phyloP scores from a whole-genome alignment of 2,888 invertebrate species.

The Metopia argyrocephala region DNA sequence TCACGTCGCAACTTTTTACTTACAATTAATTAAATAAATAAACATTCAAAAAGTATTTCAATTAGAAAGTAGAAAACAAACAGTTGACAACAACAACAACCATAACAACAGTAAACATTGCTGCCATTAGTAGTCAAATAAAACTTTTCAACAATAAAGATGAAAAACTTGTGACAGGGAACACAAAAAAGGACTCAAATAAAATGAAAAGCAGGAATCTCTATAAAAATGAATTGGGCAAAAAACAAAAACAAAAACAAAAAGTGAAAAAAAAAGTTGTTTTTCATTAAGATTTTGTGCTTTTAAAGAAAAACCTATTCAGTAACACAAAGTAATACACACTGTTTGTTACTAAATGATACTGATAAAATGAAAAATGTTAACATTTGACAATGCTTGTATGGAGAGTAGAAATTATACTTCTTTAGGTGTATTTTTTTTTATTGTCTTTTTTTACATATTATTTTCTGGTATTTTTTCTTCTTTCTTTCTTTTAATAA shows the following conservation, averaged over 20 bases:
- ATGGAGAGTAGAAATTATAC: slow-evolving; percentile 35
- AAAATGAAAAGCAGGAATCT: slow-evolving; percentile 1
- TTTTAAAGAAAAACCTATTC: not conserved
- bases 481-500: not conserved
- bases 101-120: not conserved
- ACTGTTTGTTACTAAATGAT: not conserved
- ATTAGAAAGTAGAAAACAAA: slow-evolving; percentile 47
- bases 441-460: not conserved
- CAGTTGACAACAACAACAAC: not conserved
- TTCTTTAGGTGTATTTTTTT: slow-evolving; percentile 17
- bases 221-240: slow-evolving; percentile 9
- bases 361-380: slow-evolving; percentile 28
- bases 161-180: slow-evolving; percentile 11
- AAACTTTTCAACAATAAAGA: slow-evolving; percentile 42
- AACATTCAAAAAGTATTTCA: slow-evolving; percentile 61
- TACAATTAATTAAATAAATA: slow-evolving; percentile 59
- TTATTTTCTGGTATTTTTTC: not conserved
- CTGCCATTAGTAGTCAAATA: slow-evolving; percentile 5
- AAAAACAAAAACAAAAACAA: not conserved
- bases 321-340: not conserved
- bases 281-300: not conserved
- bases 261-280: slow-evolving; percentile 33
- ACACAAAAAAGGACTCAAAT: slow-evolving; percentile 10
- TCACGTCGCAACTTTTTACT: slow-evolving; percentile 58
- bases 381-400: slow-evolving; percentile 48